Conservation (phyloP, 2,797 vertebrate species). For the Falco berigora region DNA sequence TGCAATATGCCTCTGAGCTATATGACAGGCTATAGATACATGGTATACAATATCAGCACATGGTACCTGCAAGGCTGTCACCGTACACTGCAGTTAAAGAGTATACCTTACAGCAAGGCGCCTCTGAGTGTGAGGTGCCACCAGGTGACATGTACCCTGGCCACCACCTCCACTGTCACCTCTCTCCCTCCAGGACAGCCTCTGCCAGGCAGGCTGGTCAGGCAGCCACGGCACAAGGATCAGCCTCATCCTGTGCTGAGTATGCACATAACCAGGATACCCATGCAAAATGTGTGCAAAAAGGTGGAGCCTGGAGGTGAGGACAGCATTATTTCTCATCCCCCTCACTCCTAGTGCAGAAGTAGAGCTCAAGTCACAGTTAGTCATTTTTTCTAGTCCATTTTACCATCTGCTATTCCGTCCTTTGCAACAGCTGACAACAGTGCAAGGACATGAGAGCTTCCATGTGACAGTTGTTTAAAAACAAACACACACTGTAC, state of each 20-base stretch:
- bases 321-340: not conserved
- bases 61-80: not conserved
- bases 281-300: not conserved
- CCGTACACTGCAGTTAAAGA: not conserved
- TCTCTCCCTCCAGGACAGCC: not conserved
- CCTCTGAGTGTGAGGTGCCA: not conserved
- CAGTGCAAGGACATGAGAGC: conserved; percentile 2
- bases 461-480: not conserved
- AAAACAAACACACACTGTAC: conserved; percentile 31
- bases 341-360: not conserved
- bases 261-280: not conserved
- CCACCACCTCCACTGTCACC: fast-evolving
- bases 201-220: not conserved
- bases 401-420: conserved; percentile 36
- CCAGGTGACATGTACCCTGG: not conserved
- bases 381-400: conserved; percentile 5
- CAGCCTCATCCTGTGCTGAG: not conserved
- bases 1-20: not conserved
- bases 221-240: not conserved
- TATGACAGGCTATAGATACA: not conserved
- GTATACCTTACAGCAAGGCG: not conserved
- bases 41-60: fast-evolving
- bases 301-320: not conserved
- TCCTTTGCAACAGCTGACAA: conserved; percentile 33
- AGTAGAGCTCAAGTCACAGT: not conserved